Evolutionary conservation across 2,888 invertebrate genomes (phyloP).

Genomic region (Melinaea marsaeus): DNA sequence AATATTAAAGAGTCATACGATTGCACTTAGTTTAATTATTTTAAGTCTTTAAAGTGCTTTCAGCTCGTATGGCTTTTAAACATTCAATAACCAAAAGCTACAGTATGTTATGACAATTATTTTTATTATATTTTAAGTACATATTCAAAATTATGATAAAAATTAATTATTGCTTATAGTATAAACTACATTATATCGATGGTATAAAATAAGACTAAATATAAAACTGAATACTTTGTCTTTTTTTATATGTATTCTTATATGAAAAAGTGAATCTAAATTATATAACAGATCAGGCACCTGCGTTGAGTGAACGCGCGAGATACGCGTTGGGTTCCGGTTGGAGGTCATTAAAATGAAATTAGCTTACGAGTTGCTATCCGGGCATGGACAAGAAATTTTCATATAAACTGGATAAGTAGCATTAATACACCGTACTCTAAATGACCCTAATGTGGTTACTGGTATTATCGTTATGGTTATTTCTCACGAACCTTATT

Average conservation of each 20-base stretch:
- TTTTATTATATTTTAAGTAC: too few species aligned
- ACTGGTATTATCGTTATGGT: constrained; percentile 15
- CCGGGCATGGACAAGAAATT: constrained; percentile 18
- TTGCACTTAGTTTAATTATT: too few species aligned
- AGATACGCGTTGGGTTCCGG: constrained; percentile 45
- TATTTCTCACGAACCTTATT: constrained; percentile 17
- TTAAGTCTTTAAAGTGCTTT: too few species aligned
- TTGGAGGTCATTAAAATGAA: constrained; percentile 69
- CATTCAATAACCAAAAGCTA: too few species aligned
- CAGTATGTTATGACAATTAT: too few species aligned
- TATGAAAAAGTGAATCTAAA: background rate
- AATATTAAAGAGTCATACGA: too few species aligned
- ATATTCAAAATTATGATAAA: too few species aligned
- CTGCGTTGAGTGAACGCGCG: constrained; percentile 44
- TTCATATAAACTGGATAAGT: constrained; percentile 26
- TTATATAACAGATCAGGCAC: constrained; percentile 17
- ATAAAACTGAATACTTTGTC: too few species aligned
- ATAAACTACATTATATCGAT: too few species aligned
- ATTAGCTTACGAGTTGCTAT: constrained; percentile 58
- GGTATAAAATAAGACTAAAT: too few species aligned
- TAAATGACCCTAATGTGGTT: constrained; percentile 11
- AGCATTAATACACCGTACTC: constrained; percentile 18
- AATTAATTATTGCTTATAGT: too few species aligned
- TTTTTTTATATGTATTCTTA: background rate
- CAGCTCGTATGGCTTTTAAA: too few species aligned